Percentiles rank a stretch among this genome's conserved stretches.
These are phyloP conservation scores for Muscicapa striata DNA, from an alignment of 2,797 vertebrate genomes.

Conservation along the genomic window DNA sequence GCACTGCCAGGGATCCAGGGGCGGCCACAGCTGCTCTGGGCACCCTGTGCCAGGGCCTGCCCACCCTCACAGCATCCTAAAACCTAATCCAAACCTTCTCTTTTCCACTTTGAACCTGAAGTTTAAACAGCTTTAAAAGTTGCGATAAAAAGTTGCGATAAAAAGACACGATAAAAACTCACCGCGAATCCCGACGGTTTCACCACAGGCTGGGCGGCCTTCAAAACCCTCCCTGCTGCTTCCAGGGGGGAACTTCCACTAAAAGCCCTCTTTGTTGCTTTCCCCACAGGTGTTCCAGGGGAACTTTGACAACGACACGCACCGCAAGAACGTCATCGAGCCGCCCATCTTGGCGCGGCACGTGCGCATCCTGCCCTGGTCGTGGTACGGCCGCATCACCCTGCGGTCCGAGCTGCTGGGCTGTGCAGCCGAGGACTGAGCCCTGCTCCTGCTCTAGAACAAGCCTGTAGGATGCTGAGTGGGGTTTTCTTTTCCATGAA, in stretches of 20 bases:
- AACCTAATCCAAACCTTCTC: too few relatives aligned
- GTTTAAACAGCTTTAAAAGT: neutral
- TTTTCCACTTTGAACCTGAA: neutral
- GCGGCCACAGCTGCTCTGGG: neutral
- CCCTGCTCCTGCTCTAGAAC: slow-evolving; percentile 73
- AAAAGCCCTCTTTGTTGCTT: neutral
- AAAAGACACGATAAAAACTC: neutral
- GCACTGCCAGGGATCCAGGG: neutral
- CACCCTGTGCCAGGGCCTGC: neutral
- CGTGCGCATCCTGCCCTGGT: slow-evolving; percentile 95
- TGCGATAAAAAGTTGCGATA: too few relatives aligned
- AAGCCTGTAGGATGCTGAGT: slow-evolving; percentile 87
- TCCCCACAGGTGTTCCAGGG: slow-evolving; percentile 93
- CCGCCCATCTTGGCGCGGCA: slow-evolving; percentile 90
- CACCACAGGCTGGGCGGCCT: fast-evolving
- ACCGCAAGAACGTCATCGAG: slow-evolving; percentile 97
- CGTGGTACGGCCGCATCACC: slow-evolving; percentile 97
- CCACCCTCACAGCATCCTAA: too few relatives aligned
- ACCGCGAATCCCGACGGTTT: fast-evolving
- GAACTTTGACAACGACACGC: slow-evolving; percentile 98
- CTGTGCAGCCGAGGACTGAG: slow-evolving; percentile 92
- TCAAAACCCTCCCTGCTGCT: neutral
- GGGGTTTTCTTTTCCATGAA: slow-evolving; percentile 83
- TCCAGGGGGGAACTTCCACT: neutral
- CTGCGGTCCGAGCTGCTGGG: slow-evolving; percentile 94